phyloP scores from a whole-genome alignment of 2,888 invertebrate genomes.

The Ornithoptera priamus region DNA sequence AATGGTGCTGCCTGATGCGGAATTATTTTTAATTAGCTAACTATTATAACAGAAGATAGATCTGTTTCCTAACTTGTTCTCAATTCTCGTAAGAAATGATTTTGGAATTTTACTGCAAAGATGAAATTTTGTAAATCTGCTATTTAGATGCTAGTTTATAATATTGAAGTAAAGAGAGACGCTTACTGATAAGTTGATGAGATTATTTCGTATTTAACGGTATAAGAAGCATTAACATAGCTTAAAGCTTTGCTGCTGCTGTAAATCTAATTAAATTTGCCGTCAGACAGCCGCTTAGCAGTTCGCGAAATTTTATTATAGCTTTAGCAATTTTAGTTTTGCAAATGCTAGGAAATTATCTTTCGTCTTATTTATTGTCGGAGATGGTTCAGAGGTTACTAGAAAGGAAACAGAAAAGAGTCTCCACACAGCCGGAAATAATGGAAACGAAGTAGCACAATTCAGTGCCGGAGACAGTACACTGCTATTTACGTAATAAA shows the following conservation, averaged over 20 bases:
- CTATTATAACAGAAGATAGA: no score
- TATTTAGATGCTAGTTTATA: background rate
- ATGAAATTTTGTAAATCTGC: no score
- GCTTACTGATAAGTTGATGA: constrained; percentile 18
- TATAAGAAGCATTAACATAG: constrained; percentile 28
- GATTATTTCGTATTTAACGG: constrained; percentile 29
- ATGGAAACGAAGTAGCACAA: background rate
- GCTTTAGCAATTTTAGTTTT: constrained; percentile 11
- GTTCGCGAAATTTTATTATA: constrained; percentile 26
- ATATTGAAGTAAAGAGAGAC: constrained; percentile 20
- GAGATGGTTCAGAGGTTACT: background rate
- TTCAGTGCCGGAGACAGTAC: no score
- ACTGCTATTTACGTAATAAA: no score
- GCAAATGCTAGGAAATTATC: background rate
- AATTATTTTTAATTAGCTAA: no score
- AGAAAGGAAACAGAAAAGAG: background rate
- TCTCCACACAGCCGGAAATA: background rate
- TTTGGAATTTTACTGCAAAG: no score
- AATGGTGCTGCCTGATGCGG: no score
- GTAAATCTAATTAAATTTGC: constrained; percentile 29
- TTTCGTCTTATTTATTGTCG: background rate
- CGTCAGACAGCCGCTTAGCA: constrained; percentile 23
- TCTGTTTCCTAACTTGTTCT: no score
- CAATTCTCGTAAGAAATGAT: no score
- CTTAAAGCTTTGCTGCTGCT: constrained; percentile 22